Evolutionary conservation across 2,797 vertebrate species (phyloP), one percentile per base, ranked within the genome.

Genomic region (Anguilla megastoma): DNA sequence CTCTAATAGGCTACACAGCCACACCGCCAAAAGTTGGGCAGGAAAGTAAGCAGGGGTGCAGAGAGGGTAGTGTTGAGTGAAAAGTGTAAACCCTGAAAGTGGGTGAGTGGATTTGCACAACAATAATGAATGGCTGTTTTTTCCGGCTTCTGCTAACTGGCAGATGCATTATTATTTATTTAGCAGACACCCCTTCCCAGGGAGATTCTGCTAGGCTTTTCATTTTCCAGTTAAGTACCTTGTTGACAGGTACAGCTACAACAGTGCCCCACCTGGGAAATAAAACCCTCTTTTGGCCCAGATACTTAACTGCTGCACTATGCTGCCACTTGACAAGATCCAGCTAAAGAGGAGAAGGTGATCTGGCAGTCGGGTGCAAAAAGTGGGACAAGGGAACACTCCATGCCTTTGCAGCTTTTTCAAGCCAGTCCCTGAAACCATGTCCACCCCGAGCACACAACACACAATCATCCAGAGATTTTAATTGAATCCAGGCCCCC

Each of bases 401-500:
- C 33, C 84, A 45, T 33, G 76, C 71, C 71, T 79, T 24, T 54
- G 80, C 21, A 36, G 30, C 80, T 41, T 66, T 86, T 56, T 48
- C 27, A 86, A 52, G 41, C 60, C 9, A 30, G 58, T 74, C 66
- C 76, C 79, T 33, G 60, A 88, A 85, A 88, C 82, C 27, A 74
- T 45, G 58, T 41, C 10, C 41, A 74, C 33, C 45, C 36, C 74
- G 83, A 71, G 48, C 36, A 21, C 50, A 21, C 45, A 12, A 84
- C 21, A 30, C 79, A 74, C 60, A 84, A 76, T 45, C 24, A 80
- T 66, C 24, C 48, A 86, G 60, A 41, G 56, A 14, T 84, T n/a
- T n/a, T 89, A 86, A 88, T 83, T 86, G 85, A 84, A 86, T 50
- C 33, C 76, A 88, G 66, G n/a, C 58, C 27, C 74, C 69, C 41